These are phyloP conservation scores for Bubo scandiacus DNA, from an alignment of 2,113 vertebrate genomes.

Conservation along the genomic window DNA sequence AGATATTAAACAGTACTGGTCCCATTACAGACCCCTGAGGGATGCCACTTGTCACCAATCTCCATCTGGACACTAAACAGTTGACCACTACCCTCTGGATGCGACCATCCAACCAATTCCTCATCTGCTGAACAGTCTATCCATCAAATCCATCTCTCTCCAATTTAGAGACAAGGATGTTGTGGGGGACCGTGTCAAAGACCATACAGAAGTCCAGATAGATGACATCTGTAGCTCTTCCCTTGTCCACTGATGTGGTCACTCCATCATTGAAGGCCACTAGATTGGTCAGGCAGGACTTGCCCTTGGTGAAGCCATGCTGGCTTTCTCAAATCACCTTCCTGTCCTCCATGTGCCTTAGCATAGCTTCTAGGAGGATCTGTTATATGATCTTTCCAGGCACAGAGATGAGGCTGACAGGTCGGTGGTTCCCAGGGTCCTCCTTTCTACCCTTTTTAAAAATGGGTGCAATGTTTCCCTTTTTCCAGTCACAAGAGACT, in stretches of 20 bases:
- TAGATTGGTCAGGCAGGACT: neutral
- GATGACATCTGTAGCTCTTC: neutral
- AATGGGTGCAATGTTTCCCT: neutral
- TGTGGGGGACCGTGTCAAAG: neutral
- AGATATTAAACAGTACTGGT: neutral
- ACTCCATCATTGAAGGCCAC: neutral
- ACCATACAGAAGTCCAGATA: neutral
- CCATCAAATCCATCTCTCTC: neutral
- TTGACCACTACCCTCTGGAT: neutral
- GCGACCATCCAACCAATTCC: neutral
- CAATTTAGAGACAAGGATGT: neutral
- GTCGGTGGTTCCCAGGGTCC: neutral
- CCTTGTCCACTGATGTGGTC: neutral
- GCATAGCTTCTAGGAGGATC: neutral
- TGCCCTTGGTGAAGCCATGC: neutral
- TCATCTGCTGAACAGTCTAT: neutral
- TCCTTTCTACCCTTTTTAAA: neutral
- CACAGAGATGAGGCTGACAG: neutral
- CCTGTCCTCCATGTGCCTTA: neutral
- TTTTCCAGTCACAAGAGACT: neutral
- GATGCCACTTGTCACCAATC: neutral
- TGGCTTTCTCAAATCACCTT: neutral
- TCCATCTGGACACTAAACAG: neutral
- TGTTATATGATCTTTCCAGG: neutral
- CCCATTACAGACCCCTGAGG: accelerated